Conservation (phyloP, 2,797 vertebrate species). For the Malacoraja senta region DNA sequence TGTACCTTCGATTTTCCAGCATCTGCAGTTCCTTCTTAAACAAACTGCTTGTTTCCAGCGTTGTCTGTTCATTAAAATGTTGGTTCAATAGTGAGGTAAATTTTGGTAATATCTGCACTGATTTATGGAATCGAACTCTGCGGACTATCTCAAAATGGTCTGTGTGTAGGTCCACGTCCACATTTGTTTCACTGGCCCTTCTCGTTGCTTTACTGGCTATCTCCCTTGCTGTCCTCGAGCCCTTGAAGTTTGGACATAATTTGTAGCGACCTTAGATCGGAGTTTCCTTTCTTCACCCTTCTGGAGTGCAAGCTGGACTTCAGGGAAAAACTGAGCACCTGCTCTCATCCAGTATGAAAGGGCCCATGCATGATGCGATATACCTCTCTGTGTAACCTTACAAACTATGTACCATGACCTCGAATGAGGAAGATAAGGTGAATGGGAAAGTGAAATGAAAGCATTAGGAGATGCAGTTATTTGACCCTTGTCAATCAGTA, state of each 20-base stretch:
- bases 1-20: no score
- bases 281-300: not conserved
- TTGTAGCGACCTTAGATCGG: not conserved
- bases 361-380: not conserved
- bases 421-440: not conserved
- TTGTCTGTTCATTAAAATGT: no score
- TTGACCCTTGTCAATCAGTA: not conserved
- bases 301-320: not conserved
- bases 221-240: not conserved
- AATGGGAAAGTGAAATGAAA: not conserved
- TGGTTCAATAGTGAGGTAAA: no score
- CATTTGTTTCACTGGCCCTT: not conserved
- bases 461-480: not conserved
- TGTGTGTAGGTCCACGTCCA: not conserved
- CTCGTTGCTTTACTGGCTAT: not conserved
- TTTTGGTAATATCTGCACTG: no score
- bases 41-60: no score
- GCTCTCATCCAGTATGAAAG: not conserved
- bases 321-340: not conserved
- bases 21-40: no score
- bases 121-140: not conserved
- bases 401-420: not conserved
- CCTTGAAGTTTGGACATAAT: not conserved
- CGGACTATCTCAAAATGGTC: not conserved
- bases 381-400: not conserved